Evolutionary conservation across 2,797 vertebrate genomes (phyloP), one percentile per base, ranked within the genome.

Genomic region (Caiman crocodilus): DNA sequence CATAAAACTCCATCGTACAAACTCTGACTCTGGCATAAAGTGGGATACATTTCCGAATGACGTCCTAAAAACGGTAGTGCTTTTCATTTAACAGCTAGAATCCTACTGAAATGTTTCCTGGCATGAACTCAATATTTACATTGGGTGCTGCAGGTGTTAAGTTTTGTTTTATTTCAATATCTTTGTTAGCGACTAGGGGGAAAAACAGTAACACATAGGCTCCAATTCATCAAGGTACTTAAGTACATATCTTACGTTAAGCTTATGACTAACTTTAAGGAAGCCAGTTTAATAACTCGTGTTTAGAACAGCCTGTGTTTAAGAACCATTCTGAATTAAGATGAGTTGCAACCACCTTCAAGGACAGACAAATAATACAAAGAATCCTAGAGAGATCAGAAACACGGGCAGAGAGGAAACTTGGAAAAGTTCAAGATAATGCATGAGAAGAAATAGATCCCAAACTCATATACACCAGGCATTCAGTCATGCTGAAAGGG

Each of bases 41-140:
- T 59, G 83, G 71, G 90, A 92, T 94, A 78, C 76, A 65, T 56
- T 82, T 59, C 25, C 18, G 10, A 6, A 42, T 83, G 77, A 94
- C 93, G 87, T 90, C 75, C 82, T 94, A 61, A 92, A 79, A 84
- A 92, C 63, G 14, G 89, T 84, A 87, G 76, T 0, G 0, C 50
- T 85, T 58, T 92, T 88, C 92, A 32, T 60, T 88, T 94, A 96
- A 94, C 92, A 95, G 93, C 86, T 95, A 94, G 25, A 63, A 25
- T 42, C 64, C 20, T 95, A 95, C 95, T 93, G 92, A 95, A 92
- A 91, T 97, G 93, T 95, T 97, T 96, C 88, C 87, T 96, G 95
- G 94, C 90, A 90, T 0, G 0, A 95, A 96, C 96, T 96, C 88
- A 95, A 50, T 90, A 50, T 93, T 95, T 93, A 76, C 86, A 84